These are phyloP conservation scores for Antheraea assamensis DNA, from an alignment of 2,888 invertebrate species.

Conservation along the genomic window DNA sequence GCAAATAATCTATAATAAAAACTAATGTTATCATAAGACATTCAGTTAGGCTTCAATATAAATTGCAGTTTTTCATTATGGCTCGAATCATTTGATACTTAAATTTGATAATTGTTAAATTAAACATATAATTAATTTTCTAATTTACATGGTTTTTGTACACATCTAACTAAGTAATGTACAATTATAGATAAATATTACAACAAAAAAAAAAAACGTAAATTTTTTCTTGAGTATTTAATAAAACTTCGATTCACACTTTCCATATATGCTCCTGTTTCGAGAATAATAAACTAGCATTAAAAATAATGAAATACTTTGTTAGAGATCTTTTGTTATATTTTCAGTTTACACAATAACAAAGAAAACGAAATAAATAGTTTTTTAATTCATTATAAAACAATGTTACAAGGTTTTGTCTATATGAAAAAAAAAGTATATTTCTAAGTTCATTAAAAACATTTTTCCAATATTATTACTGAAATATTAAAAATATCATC, in stretches of 20 bases:
- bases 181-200: constrained; percentile 38
- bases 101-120: constrained; percentile 16
- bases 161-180: constrained; percentile 40
- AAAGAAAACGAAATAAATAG: background rate
- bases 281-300: constrained; percentile 29
- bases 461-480: background rate
- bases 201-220: constrained; percentile 31
- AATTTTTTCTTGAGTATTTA: constrained; percentile 22
- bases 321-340: constrained; percentile 41
- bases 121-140: constrained; percentile 35
- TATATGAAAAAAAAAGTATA: background rate
- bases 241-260: background rate
- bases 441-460: background rate
- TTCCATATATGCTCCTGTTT: constrained; percentile 16
- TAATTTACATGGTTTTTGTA: constrained; percentile 49
- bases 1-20: constrained; percentile 58
- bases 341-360: background rate
- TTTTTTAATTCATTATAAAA: background rate
- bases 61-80: constrained; percentile 58
- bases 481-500: background rate
- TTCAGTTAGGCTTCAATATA: constrained; percentile 73
- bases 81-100: constrained; percentile 67
- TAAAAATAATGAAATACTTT: constrained; percentile 33
- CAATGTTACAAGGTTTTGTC: background rate
- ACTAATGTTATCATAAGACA: constrained; percentile 75